phyloP scores from a whole-genome alignment of 2,888 invertebrate genomes.

The Lysandra coridon region DNA sequence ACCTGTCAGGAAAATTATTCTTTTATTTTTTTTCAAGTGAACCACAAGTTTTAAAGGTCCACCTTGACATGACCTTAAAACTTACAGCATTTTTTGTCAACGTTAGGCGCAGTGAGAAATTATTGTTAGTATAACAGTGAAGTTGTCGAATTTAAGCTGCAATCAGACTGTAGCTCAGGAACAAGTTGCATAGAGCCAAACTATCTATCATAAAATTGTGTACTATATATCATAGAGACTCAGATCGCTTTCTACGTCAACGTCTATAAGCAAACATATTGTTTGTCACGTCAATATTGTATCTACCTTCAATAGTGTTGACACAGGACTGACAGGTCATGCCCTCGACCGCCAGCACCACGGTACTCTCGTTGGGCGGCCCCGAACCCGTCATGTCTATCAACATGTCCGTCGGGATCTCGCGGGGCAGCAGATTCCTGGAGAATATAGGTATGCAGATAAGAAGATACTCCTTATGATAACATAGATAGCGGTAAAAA shows the following conservation, averaged over 20 bases:
- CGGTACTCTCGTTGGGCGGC: conserved; percentile 47
- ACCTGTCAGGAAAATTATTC: conserved; percentile 54
- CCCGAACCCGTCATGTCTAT: conserved; percentile 64
- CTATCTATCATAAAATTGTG: no score
- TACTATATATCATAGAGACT: no score
- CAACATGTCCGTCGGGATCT: conserved; percentile 67
- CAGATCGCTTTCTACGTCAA: no score
- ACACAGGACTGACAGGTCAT: conserved; percentile 97
- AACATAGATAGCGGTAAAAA: background rate
- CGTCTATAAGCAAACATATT: background rate
- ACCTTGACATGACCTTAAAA: no score
- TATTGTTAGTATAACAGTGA: no score
- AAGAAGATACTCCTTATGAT: background rate
- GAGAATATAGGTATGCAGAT: conserved; percentile 33
- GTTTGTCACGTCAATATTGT: background rate
- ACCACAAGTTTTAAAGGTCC: no score
- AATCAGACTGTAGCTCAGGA: no score
- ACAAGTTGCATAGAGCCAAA: no score
- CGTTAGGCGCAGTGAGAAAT: no score
- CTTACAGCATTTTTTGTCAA: no score
- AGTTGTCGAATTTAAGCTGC: no score
- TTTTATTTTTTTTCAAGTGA: background rate
- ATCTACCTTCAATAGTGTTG: conserved; percentile 87
- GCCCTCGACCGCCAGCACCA: conserved; percentile 83
- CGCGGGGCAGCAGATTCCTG: conserved; percentile 66